Conservation (phyloP, 2,888 invertebrate species). For the Sepiola atlantica region DNA sequence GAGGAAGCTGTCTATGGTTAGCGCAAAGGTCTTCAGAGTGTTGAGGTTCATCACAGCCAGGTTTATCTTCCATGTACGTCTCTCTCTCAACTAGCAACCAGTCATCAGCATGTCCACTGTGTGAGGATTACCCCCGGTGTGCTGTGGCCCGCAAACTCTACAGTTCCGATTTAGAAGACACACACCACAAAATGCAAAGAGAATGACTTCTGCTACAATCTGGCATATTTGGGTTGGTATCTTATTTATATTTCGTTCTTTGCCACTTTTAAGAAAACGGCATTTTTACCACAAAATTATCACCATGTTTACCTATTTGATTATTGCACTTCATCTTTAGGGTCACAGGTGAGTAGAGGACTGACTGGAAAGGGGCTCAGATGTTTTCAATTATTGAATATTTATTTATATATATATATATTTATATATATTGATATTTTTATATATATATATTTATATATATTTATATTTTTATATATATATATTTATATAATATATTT, state of each 20-base stretch:
- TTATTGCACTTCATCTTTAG: background rate
- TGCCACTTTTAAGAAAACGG: background rate
- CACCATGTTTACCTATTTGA: background rate
- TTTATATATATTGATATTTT: constrained; percentile 24
- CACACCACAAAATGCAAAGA: background rate
- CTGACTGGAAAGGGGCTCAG: background rate
- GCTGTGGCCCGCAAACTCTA: background rate
- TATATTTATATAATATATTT: background rate
- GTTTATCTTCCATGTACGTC: background rate
- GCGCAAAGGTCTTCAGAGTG: background rate
- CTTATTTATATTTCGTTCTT: background rate
- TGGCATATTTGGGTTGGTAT: constrained; percentile 20
- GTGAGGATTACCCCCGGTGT: background rate
- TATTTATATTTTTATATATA: background rate
- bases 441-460: constrained; percentile 45
- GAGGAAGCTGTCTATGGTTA: background rate
- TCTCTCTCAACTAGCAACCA: background rate
- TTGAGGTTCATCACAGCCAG: background rate
- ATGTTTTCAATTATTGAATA: background rate
- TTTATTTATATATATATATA: constrained; percentile 42
- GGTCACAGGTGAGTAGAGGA: background rate
- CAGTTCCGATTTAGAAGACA: background rate
- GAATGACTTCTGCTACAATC: constrained; percentile 12
- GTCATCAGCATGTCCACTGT: background rate
- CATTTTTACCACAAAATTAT: background rate